These are phyloP conservation scores for Gephyroberyx darwinii DNA, from an alignment of 2,797 vertebrate genomes.

Conservation along the genomic window DNA sequence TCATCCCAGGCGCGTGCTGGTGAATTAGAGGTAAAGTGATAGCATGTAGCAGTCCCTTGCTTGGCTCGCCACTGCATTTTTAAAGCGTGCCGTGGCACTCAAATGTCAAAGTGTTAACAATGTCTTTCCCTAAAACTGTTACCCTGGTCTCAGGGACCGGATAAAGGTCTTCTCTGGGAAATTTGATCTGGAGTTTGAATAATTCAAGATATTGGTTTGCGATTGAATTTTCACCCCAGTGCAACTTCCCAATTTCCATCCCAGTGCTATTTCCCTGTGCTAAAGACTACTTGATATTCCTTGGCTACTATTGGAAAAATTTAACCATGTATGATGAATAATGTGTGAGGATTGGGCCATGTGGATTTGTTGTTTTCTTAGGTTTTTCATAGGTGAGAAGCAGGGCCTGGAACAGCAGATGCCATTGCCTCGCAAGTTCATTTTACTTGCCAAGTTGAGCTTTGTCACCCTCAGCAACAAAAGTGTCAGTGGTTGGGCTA, in stretches of 20 bases:
- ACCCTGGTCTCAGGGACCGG: constrained; percentile 41
- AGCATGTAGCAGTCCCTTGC: constrained; percentile 52
- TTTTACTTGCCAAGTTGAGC: background rate
- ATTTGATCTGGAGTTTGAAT: constrained; percentile 70
- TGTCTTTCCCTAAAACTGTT: constrained; percentile 60
- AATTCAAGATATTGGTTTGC: constrained; percentile 61
- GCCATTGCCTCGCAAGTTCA: background rate
- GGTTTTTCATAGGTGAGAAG: background rate
- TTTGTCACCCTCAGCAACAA: background rate
- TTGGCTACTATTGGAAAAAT: background rate
- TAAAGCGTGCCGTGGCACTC: constrained; percentile 70
- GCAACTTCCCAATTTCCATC: constrained; percentile 32
- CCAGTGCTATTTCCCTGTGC: constrained; percentile 11
- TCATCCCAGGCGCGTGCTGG: constrained; percentile 62
- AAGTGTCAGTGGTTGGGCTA: background rate
- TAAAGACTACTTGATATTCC: background rate
- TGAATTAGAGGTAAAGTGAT: constrained; percentile 82
- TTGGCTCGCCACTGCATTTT: constrained; percentile 77
- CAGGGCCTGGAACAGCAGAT: background rate
- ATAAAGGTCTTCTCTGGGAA: constrained; percentile 44
- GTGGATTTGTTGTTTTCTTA: background rate
- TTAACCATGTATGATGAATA: background rate
- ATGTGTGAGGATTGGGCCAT: background rate
- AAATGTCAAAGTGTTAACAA: constrained; percentile 72
- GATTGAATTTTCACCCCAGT: constrained; percentile 52